A percentile compares a stretch with the other conserved stretches of the same genome.
Conservation (phyloP, 2,797 vertebrate genomes). For the Anguilla megastoma region DNA sequence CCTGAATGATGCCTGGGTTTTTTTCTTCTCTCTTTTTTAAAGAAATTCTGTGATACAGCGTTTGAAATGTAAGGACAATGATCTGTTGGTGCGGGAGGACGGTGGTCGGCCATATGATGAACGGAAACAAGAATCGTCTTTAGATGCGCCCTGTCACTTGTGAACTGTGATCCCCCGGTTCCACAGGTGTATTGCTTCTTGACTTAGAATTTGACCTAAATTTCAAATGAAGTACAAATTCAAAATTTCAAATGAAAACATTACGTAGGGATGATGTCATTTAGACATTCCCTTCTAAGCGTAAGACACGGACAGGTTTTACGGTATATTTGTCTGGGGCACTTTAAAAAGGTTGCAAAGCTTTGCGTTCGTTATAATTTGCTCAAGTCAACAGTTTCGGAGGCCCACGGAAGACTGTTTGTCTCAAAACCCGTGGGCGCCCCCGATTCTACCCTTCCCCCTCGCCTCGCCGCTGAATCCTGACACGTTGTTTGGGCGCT, state of each 20-base stretch:
- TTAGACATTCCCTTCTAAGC: not conserved
- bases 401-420: not conserved
- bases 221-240: not conserved
- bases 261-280: not conserved
- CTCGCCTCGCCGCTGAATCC: conserved; percentile 54
- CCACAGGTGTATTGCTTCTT: not conserved
- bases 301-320: not conserved
- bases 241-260: not conserved
- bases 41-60: conserved; percentile 23
- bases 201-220: not conserved
- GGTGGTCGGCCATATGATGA: not conserved
- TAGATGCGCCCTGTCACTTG: not conserved
- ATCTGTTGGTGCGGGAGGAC: not conserved
- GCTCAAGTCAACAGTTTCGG: not conserved
- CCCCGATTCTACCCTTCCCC: conserved; percentile 31
- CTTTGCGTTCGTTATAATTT: not conserved
- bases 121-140: not conserved
- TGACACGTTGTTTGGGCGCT: conserved; percentile 46
- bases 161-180: not conserved
- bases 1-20: not conserved
- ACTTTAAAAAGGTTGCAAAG: not conserved
- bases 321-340: not conserved
- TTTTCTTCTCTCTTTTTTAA: not conserved
- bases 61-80: not conserved
- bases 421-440: conserved; percentile 20